Conservation (phyloP, 2,113 vertebrate genomes). For the Anarhynchus alexandrinus region DNA sequence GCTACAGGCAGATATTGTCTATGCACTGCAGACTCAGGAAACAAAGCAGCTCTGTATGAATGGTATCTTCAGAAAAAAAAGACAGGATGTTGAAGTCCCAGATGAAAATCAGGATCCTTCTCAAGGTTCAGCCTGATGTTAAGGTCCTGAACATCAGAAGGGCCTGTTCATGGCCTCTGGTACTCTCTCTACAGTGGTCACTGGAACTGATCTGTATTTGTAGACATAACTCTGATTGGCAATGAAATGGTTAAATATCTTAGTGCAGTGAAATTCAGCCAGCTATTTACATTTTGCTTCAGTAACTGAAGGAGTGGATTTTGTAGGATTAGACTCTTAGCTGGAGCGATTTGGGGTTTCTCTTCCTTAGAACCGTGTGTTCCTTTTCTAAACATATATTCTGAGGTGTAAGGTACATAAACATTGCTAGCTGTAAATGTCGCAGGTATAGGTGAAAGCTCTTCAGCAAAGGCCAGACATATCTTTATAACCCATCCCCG, state of each 20-base stretch:
- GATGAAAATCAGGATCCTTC: neutral
- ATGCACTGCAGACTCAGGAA: neutral
- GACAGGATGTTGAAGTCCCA: neutral
- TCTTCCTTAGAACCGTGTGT: neutral
- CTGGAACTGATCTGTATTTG: neutral
- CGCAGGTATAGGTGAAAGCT: neutral
- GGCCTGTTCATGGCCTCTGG: neutral
- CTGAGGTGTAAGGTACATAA: neutral
- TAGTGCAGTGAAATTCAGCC: neutral
- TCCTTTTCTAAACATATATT: neutral
- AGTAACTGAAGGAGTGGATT: neutral
- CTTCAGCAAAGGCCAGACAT: neutral
- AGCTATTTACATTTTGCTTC: neutral
- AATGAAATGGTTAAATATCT: neutral
- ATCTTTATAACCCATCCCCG: neutral
- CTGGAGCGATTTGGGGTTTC: neutral
- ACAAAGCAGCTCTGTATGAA: neutral
- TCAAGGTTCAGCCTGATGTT: neutral
- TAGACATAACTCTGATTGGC: neutral
- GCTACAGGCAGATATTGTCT: neutral
- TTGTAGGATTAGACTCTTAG: neutral
- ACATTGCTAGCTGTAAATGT: neutral
- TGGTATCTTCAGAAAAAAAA: neutral
- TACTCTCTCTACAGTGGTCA: neutral
- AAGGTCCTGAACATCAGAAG: neutral